Base-by-base conservation (phyloP, 1,140 invertebrate species). In the Cephus cinctus region DNA sequence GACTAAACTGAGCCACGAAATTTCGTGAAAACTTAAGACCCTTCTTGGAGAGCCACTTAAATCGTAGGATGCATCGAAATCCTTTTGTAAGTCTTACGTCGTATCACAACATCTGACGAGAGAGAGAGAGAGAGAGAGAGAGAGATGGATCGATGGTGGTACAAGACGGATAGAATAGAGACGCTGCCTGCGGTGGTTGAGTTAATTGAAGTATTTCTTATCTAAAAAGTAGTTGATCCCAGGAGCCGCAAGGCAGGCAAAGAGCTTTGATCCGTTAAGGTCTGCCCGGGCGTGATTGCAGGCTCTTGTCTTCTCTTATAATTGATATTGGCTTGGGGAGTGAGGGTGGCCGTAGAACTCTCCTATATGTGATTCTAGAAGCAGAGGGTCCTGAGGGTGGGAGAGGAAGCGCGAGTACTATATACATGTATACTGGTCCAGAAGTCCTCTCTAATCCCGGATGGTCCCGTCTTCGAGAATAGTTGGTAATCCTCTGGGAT, bases 401-500 rank as follows among this genome's bases (percentile, higher is more conserved):
- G 40, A 47, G 32, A 27, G 39, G 5, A 27, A 15, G 15, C 38
- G 50, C 47, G 43, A 16, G 44, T 51, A 52, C 38, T n/a, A n/a
- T n/a, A n/a, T n/a, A n/a, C n/a, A n/a, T n/a, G n/a, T n/a, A n/a
- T n/a, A n/a, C n/a, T n/a, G n/a, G n/a, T n/a, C n/a, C n/a, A n/a
- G n/a, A n/a, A n/a, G n/a, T 51, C 47, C 45, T 47, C 57, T 70
- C 63, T 76, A 76, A 76, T 75, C 74, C 71, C 57, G 61, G 67
- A 73, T 67, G 67, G 65, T 56, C 66, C 57, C 71, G 67, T 76
- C 74, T 76, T 76, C 67, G 67, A 63, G 67, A 71, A 76, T 76
- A 75, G 74, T 76, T 76, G 67, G 74, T 76, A 76, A 76, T 76
- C 74, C 74, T 69, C 52, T 42, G 63, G 74, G 71, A 76, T 76